Percentiles rank a stretch among this genome's conserved stretches.
Evolutionary conservation across 2,113 vertebrate species (phyloP).

Genomic region (Trematomus loennbergii): DNA sequence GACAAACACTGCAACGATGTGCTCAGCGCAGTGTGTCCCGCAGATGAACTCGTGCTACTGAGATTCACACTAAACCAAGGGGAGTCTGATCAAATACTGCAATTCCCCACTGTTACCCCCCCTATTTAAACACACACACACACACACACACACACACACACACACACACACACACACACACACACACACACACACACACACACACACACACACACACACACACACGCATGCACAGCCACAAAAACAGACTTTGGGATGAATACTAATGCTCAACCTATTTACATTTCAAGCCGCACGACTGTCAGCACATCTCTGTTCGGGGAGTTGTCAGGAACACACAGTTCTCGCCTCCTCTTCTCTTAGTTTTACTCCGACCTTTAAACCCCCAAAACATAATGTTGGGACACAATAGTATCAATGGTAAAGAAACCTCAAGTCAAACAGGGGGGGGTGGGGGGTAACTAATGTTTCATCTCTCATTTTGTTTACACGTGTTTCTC

Average conservation of each 20-base stretch:
- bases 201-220: no score
- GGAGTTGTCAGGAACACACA: conserved; percentile 59
- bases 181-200: conserved; percentile 26
- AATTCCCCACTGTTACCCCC: conserved; percentile 68
- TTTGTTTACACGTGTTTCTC: conserved; percentile 64
- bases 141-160: no score
- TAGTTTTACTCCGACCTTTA: conserved; percentile 56
- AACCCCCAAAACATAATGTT: conserved; percentile 39
- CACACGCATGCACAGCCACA: conserved; percentile 20
- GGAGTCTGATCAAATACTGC: conserved; percentile 77
- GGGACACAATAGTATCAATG: conserved; percentile 42
- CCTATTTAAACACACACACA: conserved; percentile 28
- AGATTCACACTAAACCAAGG: conserved; percentile 66
- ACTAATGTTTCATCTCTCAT: conserved; percentile 28
- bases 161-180: no score
- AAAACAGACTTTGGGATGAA: conserved; percentile 59
- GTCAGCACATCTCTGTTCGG: conserved; percentile 62
- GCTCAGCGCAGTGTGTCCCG: conserved; percentile 63
- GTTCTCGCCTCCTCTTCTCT: conserved; percentile 42
- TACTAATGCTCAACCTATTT: conserved; percentile 74
- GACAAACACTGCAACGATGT: conserved; percentile 55
- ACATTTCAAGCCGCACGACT: conserved; percentile 72
- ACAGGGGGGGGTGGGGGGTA: not conserved
- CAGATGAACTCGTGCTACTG: conserved; percentile 74
- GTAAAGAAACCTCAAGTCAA: conserved; percentile 51